Evolutionary conservation across 2,888 invertebrate genomes (phyloP).

Genomic region (Callyntrura guangdongensis): DNA sequence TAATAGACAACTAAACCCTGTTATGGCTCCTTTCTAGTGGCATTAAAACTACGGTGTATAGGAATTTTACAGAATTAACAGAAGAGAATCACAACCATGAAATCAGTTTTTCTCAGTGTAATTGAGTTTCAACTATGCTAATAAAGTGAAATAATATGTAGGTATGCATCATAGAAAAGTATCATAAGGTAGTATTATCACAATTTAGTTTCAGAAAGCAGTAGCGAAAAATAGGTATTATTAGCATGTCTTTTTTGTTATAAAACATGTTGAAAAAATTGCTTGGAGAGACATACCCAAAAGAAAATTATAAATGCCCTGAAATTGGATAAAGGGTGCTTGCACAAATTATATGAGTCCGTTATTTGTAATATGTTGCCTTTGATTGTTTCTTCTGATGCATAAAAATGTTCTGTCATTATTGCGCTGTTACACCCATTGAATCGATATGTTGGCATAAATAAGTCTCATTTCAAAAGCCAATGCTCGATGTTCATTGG

Average conservation of each 20-base stretch:
- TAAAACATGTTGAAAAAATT: slow-evolving; percentile 6
- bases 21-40: not conserved
- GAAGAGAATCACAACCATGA: slow-evolving; percentile 49
- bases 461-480: no score
- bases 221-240: not conserved
- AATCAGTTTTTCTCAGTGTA: slow-evolving; percentile 49
- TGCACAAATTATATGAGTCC: no score
- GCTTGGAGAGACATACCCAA: not conserved
- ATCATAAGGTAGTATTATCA: no score
- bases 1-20: not conserved
- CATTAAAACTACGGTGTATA: not conserved
- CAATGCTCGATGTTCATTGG: no score
- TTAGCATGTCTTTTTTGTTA: not conserved
- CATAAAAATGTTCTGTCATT: no score
- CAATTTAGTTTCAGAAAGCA: no score
- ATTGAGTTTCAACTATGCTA: not conserved
- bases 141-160: not conserved
- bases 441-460: no score
- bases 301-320: no score
- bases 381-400: not conserved
- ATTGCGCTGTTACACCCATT: no score
- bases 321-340: no score
- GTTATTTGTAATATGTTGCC: no score
- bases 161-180: no score
- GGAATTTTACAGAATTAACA: not conserved